Conservation (phyloP, 2,888 invertebrate species). For the Drosophila colorata region DNA sequence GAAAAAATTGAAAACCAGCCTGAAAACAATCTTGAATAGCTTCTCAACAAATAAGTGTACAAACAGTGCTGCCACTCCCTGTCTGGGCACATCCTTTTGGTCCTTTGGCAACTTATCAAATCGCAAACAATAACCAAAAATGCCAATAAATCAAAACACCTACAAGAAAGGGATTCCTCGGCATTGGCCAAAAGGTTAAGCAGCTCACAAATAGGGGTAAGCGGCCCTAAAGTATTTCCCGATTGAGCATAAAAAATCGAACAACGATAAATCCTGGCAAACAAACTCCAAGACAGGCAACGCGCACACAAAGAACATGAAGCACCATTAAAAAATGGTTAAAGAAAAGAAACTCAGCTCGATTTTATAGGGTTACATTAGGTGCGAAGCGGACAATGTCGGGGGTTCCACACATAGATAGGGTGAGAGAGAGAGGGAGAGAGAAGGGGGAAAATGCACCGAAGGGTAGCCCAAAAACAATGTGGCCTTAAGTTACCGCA, state of each 20-base stretch:
- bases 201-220: slow-evolving; percentile 50
- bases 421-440: not conserved
- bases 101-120: slow-evolving; percentile 62
- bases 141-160: slow-evolving; percentile 75
- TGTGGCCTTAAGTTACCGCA: slow-evolving; percentile 58
- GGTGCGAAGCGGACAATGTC: slow-evolving; percentile 53
- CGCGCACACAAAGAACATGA: slow-evolving; percentile 44
- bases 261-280: slow-evolving; percentile 70
- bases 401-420: not conserved
- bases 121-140: slow-evolving; percentile 66
- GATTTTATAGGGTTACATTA: slow-evolving; percentile 63
- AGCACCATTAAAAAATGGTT: slow-evolving; percentile 66
- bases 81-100: slow-evolving; percentile 50
- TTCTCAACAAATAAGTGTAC: slow-evolving; percentile 29
- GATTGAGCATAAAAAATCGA: slow-evolving; percentile 71
- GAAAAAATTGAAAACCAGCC: slow-evolving; percentile 6
- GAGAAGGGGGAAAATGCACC: slow-evolving; percentile 13
- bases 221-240: slow-evolving; percentile 31
- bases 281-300: slow-evolving; percentile 37
- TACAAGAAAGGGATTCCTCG: slow-evolving; percentile 55
- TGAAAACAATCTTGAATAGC: slow-evolving; percentile 40
- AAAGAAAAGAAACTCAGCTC: slow-evolving; percentile 47
- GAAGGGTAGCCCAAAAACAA: slow-evolving; percentile 39
- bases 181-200: slow-evolving; percentile 62
- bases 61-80: slow-evolving; percentile 31